Evolutionary conservation across 2,888 invertebrate genomes (phyloP).

Genomic region (Patella caerulea): DNA sequence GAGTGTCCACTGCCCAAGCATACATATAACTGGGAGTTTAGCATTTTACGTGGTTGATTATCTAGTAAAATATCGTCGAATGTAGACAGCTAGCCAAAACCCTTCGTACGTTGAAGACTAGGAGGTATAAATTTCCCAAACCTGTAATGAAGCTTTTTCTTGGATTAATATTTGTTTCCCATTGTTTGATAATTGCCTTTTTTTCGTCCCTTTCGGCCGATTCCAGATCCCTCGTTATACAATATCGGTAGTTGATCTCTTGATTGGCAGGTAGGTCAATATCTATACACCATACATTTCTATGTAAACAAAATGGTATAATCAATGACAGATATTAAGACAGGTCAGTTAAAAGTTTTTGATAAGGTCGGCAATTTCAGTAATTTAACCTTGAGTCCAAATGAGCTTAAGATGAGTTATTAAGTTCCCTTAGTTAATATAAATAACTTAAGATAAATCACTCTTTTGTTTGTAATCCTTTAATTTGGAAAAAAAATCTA

Average conservation of each 20-base stretch:
- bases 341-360: too few relatives aligned
- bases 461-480: too few relatives aligned
- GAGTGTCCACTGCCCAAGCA: too few relatives aligned
- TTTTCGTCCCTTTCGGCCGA: conserved; percentile 40
- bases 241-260: conserved; percentile 47
- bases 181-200: conserved; percentile 43
- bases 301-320: conserved; percentile 15
- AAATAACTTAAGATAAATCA: too few relatives aligned
- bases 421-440: too few relatives aligned
- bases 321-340: too few relatives aligned
- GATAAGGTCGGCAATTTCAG: too few relatives aligned
- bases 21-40: too few relatives aligned
- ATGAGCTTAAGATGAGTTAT: too few relatives aligned
- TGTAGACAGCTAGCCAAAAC: neutral
- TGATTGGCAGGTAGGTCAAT: conserved; percentile 35
- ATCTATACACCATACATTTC: conserved; percentile 46
- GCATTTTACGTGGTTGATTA: neutral
- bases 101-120: neutral
- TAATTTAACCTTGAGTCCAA: too few relatives aligned
- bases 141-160: conserved; percentile 42
- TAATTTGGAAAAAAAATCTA: too few relatives aligned
- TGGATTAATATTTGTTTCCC: conserved; percentile 54
- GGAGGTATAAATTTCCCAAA: conserved; percentile 11
- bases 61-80: neutral
- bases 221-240: conserved; percentile 38